Conservation (phyloP, 2,797 vertebrate genomes). For the Characodon lateralis region DNA sequence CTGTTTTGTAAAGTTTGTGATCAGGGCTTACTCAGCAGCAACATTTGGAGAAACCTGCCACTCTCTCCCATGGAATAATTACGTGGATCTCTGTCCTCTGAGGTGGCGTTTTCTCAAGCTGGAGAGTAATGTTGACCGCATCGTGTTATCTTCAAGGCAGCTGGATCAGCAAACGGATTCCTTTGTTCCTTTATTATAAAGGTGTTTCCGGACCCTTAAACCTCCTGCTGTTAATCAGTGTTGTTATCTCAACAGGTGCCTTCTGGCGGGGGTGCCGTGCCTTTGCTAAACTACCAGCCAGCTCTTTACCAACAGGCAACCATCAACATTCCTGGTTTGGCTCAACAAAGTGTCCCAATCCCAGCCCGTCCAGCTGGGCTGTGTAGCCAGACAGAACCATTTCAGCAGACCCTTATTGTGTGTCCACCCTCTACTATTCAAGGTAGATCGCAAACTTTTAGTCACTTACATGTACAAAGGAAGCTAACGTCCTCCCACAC, state of each 20-base stretch:
- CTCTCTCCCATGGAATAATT: not conserved
- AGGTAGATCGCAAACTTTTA: slow-evolving; percentile 74
- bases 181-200: too few relatives aligned
- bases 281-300: slow-evolving; percentile 96
- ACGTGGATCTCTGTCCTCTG: not conserved
- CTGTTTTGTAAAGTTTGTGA: not conserved
- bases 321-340: slow-evolving; percentile 93
- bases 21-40: too few relatives aligned
- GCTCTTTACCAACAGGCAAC: slow-evolving; percentile 97
- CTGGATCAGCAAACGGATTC: not conserved
- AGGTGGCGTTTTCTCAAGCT: not conserved
- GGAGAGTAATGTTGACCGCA: not conserved
- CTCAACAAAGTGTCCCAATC: slow-evolving; percentile 93
- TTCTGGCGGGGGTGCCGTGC: slow-evolving; percentile 92
- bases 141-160: not conserved
- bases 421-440: slow-evolving; percentile 94
- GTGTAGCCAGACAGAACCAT: slow-evolving; percentile 94
- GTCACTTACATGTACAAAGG: not conserved
- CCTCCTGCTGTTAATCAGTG: slow-evolving; percentile 52
- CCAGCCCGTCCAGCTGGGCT: slow-evolving; percentile 92
- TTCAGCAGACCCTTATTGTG: slow-evolving; percentile 98
- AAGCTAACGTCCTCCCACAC: too few relatives aligned
- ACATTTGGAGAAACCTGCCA: not conserved
- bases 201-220: not conserved
- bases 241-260: slow-evolving; percentile 86